These are phyloP conservation scores for Manis crassicaudata DNA, from an alignment of 2,797 vertebrate species.

Conservation along the genomic window DNA sequence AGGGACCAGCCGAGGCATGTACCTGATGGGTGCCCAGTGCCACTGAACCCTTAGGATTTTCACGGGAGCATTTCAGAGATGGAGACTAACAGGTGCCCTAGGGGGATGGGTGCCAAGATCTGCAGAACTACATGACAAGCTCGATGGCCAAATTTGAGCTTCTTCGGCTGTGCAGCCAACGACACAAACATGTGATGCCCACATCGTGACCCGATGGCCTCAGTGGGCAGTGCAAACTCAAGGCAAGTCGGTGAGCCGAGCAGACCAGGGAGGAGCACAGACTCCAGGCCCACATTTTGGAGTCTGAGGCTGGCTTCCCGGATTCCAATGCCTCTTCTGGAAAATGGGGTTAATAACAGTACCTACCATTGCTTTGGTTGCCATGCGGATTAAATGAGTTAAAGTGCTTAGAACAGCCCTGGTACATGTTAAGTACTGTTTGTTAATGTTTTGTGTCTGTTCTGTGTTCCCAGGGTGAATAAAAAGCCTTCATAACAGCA, in stretches of 20 bases:
- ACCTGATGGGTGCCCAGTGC: conserved; percentile 55
- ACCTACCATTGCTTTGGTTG: neutral
- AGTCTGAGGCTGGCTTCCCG: neutral
- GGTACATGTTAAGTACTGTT: neutral
- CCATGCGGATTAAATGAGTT: neutral
- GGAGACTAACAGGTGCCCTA: conserved; percentile 58
- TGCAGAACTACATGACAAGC: neutral
- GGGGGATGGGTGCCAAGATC: conserved; percentile 36
- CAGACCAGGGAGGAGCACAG: neutral
- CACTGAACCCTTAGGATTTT: conserved; percentile 56
- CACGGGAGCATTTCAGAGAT: conserved; percentile 61
- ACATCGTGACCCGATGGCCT: neutral
- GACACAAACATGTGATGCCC: neutral
- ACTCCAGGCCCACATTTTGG: fast-evolving
- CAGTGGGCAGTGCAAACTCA: neutral
- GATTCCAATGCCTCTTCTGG: neutral
- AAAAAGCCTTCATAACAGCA: neutral
- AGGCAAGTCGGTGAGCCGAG: fast-evolving
- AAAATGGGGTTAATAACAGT: neutral
- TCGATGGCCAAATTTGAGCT: conserved; percentile 54
- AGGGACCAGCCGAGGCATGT: neutral
- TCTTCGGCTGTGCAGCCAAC: conserved; percentile 71
- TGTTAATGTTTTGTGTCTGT: neutral
- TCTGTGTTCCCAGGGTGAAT: neutral
- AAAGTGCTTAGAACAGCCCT: neutral